Conservation (phyloP, 2,113 vertebrate genomes). For the Heptranchias perlo region DNA sequence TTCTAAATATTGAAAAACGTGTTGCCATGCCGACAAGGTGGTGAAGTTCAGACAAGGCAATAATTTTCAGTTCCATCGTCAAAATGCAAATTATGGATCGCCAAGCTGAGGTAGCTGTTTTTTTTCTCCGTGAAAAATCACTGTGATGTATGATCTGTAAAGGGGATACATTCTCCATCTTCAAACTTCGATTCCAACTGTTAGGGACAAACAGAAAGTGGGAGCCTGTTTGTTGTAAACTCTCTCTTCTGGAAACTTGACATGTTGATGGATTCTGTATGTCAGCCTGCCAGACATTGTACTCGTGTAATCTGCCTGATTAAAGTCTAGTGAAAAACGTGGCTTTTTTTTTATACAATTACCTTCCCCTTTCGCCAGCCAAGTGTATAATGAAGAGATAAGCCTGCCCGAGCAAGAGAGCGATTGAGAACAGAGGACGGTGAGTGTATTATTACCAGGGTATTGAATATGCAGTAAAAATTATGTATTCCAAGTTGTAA, state of each 20-base stretch:
- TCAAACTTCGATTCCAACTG: background rate
- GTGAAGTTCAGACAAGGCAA: background rate
- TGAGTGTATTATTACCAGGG: background rate
- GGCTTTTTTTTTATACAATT: background rate
- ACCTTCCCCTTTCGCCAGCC: background rate
- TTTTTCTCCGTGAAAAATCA: background rate
- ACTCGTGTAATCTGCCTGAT: background rate
- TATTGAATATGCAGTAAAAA: background rate
- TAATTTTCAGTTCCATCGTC: background rate
- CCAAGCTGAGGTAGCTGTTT: background rate
- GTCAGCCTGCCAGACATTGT: background rate
- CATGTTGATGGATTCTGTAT: background rate
- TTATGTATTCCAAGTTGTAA: background rate
- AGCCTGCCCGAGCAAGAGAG: background rate
- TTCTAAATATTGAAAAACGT: background rate
- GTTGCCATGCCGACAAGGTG: background rate
- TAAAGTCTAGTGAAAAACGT: background rate
- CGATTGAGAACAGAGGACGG: background rate
- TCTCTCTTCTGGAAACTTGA: background rate
- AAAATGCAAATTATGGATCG: background rate
- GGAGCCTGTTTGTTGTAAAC: background rate
- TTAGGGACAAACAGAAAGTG: background rate
- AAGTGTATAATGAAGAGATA: conserved; percentile 27
- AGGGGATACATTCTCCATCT: background rate
- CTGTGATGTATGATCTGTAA: background rate